These are phyloP conservation scores for Ormyrus rosae DNA, from an alignment of 2,888 invertebrate genomes.

Conservation along the genomic window DNA sequence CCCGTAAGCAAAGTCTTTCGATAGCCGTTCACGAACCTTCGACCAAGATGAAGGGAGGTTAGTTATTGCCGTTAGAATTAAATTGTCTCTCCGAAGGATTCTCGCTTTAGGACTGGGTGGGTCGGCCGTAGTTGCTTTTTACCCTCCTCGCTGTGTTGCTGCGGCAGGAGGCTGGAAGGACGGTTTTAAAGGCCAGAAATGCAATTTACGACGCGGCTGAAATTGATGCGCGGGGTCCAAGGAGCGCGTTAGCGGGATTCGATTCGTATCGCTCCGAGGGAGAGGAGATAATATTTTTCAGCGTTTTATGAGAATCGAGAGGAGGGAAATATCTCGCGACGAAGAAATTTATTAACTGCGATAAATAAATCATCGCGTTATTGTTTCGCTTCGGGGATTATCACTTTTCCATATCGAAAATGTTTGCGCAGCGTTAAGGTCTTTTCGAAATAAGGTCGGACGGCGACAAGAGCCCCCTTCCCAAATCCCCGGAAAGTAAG, in stretches of 20 bases:
- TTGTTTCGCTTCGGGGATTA: neutral
- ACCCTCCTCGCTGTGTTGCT: slow-evolving; percentile 2
- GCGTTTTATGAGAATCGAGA: neutral
- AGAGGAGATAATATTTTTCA: neutral
- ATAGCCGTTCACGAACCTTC: slow-evolving; percentile 34
- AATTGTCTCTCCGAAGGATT: slow-evolving; percentile 39
- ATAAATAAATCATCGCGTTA: neutral
- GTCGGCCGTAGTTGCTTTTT: slow-evolving; percentile 24
- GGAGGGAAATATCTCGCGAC: neutral
- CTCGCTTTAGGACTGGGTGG: neutral
- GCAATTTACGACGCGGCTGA: slow-evolving; percentile 45
- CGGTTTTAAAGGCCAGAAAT: slow-evolving; percentile 37
- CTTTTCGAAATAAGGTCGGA: slow-evolving; percentile 7
- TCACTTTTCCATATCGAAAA: slow-evolving; percentile 1
- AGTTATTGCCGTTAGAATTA: slow-evolving; percentile 52
- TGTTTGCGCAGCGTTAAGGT: slow-evolving; percentile 36
- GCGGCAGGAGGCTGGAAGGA: neutral
- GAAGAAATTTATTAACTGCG: slow-evolving; percentile 20
- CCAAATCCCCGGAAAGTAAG: neutral
- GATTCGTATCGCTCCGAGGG: slow-evolving; percentile 12
- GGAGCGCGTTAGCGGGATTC: slow-evolving; percentile 17
- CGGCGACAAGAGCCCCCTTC: slow-evolving; percentile 5
- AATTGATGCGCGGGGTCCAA: slow-evolving; percentile 24
- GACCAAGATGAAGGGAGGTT: slow-evolving; percentile 32
- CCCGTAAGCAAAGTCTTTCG: slow-evolving; percentile 11